Evolutionary conservation across 1,140 invertebrate species (phyloP).

Genomic region (Halictus rubicundus): DNA sequence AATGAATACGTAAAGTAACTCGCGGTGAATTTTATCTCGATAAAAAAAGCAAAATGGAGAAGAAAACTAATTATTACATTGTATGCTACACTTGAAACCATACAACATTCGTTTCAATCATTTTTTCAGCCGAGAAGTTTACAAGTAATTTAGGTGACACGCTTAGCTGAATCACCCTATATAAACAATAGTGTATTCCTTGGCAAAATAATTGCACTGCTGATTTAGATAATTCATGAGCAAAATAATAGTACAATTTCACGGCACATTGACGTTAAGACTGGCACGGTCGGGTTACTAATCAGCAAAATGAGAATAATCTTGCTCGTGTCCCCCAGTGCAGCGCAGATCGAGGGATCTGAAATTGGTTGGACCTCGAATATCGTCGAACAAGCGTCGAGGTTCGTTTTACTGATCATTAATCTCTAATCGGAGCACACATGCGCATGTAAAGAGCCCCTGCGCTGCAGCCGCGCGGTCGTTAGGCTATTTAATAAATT

Average conservation of each 20-base stretch:
- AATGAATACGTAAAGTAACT: no score
- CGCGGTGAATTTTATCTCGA: no score
- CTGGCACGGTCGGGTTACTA: not conserved
- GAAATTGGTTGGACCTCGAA: slow-evolving; percentile 59
- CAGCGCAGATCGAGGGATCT: slow-evolving; percentile 33
- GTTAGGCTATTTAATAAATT: slow-evolving; percentile 33
- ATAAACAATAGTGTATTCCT: no score
- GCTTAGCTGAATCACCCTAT: no score
- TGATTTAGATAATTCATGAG: not conserved
- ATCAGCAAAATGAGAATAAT: slow-evolving; percentile 37
- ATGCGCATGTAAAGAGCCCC: slow-evolving; percentile 16
- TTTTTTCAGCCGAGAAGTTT: no score
- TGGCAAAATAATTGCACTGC: no score
- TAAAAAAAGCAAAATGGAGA: no score
- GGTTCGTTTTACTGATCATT: slow-evolving; percentile 19
- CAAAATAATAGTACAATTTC: not conserved
- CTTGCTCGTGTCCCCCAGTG: slow-evolving; percentile 22
- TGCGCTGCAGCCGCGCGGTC: not conserved
- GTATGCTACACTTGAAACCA: no score
- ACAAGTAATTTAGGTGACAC: no score
- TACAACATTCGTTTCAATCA: no score
- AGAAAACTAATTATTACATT: no score
- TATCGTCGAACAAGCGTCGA: slow-evolving; percentile 9
- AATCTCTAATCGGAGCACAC: slow-evolving; percentile 42
- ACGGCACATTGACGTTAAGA: not conserved